These are phyloP conservation scores for Mycalesis mineus DNA, from an alignment of 2,888 invertebrate genomes.

Conservation along the genomic window DNA sequence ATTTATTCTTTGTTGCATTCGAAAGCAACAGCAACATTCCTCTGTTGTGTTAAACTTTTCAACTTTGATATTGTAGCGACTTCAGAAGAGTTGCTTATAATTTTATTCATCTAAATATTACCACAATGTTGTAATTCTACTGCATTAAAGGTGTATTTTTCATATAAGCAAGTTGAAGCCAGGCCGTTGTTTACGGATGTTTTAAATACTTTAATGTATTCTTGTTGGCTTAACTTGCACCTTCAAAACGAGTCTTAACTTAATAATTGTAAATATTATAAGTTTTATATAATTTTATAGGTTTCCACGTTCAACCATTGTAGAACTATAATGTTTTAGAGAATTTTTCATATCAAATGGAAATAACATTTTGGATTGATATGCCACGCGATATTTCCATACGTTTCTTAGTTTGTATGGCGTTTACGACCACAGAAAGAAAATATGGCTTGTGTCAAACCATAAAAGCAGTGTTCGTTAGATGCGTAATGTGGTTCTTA, in stretches of 20 bases:
- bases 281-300: not conserved
- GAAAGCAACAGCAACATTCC: constrained; percentile 23
- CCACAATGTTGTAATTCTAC: not conserved
- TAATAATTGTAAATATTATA: too few relatives aligned
- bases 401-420: too few relatives aligned
- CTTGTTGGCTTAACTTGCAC: not conserved
- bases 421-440: too few relatives aligned
- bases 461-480: too few relatives aligned
- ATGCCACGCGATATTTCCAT: too few relatives aligned
- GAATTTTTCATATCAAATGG: too few relatives aligned
- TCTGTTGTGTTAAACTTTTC: constrained; percentile 21
- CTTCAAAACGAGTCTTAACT: too few relatives aligned
- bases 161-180: not conserved
- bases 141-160: not conserved
- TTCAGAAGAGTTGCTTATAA: not conserved
- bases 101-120: constrained; percentile 1
- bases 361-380: too few relatives aligned
- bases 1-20: constrained; percentile 25
- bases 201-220: not conserved
- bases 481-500: too few relatives aligned
- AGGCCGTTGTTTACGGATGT: not conserved
- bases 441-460: too few relatives aligned
- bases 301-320: not conserved
- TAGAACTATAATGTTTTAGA: too few relatives aligned
- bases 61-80: constrained; percentile 3